These are phyloP conservation scores for Drosophila tripunctata DNA, from an alignment of 2,888 invertebrate species.

Conservation along the genomic window DNA sequence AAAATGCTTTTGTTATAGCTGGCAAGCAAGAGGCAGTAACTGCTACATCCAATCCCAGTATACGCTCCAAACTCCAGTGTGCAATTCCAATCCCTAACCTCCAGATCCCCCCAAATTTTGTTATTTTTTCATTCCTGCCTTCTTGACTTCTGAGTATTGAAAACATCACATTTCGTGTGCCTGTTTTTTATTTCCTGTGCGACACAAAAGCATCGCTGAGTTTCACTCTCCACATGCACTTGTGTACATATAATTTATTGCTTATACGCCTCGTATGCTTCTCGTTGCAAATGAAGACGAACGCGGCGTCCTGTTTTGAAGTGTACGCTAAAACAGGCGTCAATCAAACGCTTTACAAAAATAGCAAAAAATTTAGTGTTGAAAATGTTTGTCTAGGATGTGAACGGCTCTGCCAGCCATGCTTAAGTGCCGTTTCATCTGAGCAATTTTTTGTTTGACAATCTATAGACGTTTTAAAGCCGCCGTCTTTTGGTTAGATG, in stretches of 20 bases:
- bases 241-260: slow-evolving; percentile 68
- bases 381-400: background rate
- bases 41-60: background rate
- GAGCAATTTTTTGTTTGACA: too few relatives aligned
- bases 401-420: background rate
- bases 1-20: slow-evolving; percentile 74
- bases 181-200: slow-evolving; percentile 67
- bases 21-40: slow-evolving; percentile 29
- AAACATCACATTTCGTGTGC: slow-evolving; percentile 73
- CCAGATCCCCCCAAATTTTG: slow-evolving; percentile 1
- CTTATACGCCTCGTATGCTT: slow-evolving; percentile 50
- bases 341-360: slow-evolving; percentile 68
- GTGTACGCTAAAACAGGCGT: slow-evolving; percentile 77
- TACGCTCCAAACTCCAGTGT: background rate
- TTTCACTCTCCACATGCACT: slow-evolving; percentile 14
- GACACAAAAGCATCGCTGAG: slow-evolving; percentile 56
- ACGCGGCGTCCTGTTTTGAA: slow-evolving; percentile 40
- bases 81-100: background rate
- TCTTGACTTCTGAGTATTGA: slow-evolving; percentile 38
- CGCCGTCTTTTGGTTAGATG: too few relatives aligned
- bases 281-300: slow-evolving; percentile 31
- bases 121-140: slow-evolving; percentile 17
- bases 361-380: slow-evolving; percentile 15
- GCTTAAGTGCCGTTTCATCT: background rate
- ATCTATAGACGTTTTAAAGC: too few relatives aligned